Evolutionary conservation across 2,797 vertebrate genomes (phyloP).

Genomic region (Anguilla obscura): DNA sequence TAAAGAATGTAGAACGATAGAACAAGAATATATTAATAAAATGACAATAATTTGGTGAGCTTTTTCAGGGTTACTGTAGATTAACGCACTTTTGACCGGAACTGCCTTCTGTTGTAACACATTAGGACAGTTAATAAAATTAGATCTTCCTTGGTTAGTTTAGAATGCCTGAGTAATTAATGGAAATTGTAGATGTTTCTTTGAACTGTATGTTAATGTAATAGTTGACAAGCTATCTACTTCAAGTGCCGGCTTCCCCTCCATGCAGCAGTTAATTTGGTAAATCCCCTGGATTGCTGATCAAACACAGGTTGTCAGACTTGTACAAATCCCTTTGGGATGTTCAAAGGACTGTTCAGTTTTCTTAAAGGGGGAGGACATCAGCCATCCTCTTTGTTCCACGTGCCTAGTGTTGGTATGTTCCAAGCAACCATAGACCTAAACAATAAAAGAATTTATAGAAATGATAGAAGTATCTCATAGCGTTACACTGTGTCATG

Average conservation of each 20-base stretch:
- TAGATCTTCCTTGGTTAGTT: neutral
- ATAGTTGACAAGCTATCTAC: neutral
- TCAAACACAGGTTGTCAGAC: neutral
- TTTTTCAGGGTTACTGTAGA: neutral
- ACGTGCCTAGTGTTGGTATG: neutral
- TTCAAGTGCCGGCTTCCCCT: neutral
- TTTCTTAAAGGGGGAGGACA: neutral
- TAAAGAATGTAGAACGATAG: neutral
- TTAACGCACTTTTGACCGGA: neutral
- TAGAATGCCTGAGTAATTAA: neutral
- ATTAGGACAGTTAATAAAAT: neutral
- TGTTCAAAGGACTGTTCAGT: neutral
- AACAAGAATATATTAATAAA: neutral
- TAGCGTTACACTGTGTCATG: neutral
- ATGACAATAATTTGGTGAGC: neutral
- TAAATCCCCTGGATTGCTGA: slow-evolving; percentile 12
- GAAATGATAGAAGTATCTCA: neutral
- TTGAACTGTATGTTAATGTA: neutral
- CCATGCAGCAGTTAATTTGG: neutral
- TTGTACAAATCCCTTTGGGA: slow-evolving; percentile 14
- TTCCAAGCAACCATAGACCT: neutral
- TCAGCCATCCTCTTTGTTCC: neutral
- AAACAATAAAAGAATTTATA: neutral
- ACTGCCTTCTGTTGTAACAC: neutral
- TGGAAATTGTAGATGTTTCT: neutral